A percentile compares a stretch with the other conserved stretches of the same genome.
Conservation (phyloP, 1,140 invertebrate species). For the Orchesella cincta region DNA sequence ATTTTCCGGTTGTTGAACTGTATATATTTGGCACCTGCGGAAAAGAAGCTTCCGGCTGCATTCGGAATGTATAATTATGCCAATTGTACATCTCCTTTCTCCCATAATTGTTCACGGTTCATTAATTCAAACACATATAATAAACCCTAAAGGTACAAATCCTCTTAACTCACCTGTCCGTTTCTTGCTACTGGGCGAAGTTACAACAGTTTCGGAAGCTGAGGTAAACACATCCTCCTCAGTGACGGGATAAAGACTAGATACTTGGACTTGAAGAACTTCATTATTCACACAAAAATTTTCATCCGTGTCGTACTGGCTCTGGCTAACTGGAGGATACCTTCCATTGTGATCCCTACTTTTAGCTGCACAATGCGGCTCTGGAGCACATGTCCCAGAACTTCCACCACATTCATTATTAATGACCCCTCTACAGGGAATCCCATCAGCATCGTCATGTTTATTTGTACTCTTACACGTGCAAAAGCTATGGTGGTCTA, state of each 20-base stretch:
- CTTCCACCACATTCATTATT: not conserved
- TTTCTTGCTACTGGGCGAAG: too few relatives aligned
- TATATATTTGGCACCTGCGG: too few relatives aligned
- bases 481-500: not conserved
- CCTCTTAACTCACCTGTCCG: too few relatives aligned
- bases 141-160: too few relatives aligned
- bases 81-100: too few relatives aligned
- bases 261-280: conserved; percentile 23
- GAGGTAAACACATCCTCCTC: conserved; percentile 20
- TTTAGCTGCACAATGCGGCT: not conserved
- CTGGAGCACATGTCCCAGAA: not conserved
- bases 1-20: too few relatives aligned
- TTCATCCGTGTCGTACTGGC: not conserved
- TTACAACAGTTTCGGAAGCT: too few relatives aligned
- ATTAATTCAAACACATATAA: too few relatives aligned
- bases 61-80: too few relatives aligned
- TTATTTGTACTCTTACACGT: conserved; percentile 24
- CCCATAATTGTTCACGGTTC: too few relatives aligned
- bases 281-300: not conserved
- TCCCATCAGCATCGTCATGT: not conserved
- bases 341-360: not conserved
- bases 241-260: conserved; percentile 20
- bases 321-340: not conserved
- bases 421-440: not conserved
- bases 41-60: too few relatives aligned